A percentile compares a stretch with the other conserved stretches of the same genome.
Evolutionary conservation across 1,140 invertebrate species (phyloP).

Genomic region (Hycleus phaleratus): DNA sequence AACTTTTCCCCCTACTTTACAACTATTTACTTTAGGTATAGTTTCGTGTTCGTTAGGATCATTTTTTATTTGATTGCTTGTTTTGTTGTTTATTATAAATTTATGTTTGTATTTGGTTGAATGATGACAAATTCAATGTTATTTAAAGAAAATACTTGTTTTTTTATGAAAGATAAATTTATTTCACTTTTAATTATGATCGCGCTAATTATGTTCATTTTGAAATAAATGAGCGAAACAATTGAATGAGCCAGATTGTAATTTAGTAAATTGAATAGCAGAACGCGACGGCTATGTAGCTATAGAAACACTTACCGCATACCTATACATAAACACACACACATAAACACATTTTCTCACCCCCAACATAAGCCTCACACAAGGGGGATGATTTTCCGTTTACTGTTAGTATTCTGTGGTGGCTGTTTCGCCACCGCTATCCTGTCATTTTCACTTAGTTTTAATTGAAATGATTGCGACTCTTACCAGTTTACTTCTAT

Average conservation of each 20-base stretch:
- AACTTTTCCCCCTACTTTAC: neutral
- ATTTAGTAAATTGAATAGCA: conserved; percentile 22
- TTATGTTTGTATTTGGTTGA: too few species aligned
- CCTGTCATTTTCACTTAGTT: conserved; percentile 24
- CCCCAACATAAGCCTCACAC: neutral
- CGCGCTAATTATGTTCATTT: conserved; percentile 16
- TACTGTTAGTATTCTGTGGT: conserved; percentile 1
- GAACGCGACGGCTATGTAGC: neutral
- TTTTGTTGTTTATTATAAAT: neutral
- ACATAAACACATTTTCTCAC: too few species aligned
- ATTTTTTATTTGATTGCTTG: conserved; percentile 6
- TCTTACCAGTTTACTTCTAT: too few species aligned
- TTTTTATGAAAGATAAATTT: too few species aligned
- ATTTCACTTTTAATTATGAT: too few species aligned
- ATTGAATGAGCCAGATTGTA: conserved; percentile 26
- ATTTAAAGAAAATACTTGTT: too few species aligned
- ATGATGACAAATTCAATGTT: too few species aligned
- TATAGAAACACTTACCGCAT: neutral
- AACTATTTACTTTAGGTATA: conserved; percentile 1
- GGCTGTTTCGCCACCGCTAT: conserved; percentile 10
- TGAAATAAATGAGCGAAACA: conserved; percentile 21
- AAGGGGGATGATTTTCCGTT: conserved; percentile 11
- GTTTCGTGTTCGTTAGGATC: conserved; percentile 4
- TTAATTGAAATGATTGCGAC: neutral
- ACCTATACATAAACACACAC: neutral